A percentile compares a stretch with the other conserved stretches of the same genome.
Evolutionary conservation across 2,797 vertebrate genomes (phyloP).

Genomic region (Hydrophis major): DNA sequence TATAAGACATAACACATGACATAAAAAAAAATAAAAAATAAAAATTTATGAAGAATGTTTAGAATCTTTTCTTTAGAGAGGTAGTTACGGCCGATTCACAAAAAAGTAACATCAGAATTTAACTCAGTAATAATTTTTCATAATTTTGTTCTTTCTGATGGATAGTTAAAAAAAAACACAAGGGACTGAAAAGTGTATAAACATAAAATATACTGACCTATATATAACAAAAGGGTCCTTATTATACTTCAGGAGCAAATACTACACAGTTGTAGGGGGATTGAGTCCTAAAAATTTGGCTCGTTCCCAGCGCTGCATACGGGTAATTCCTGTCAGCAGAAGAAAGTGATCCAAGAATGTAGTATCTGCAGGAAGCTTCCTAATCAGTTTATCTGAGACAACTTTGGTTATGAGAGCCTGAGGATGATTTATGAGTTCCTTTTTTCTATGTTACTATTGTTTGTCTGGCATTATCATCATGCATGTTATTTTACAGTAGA

Average conservation of each 20-base stretch:
- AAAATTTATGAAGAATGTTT: too few relatives aligned
- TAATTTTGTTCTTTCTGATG: neutral
- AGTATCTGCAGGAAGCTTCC: neutral
- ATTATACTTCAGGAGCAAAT: slow-evolving; percentile 71
- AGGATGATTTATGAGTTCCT: neutral
- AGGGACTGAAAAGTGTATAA: neutral
- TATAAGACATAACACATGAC: too few relatives aligned
- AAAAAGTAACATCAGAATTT: neutral
- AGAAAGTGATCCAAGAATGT: neutral
- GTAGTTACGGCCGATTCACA: neutral
- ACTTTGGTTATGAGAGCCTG: neutral
- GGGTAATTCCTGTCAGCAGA: slow-evolving; percentile 78
- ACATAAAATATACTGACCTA: slow-evolving; percentile 62
- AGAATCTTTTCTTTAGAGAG: too few relatives aligned
- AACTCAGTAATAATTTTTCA: neutral
- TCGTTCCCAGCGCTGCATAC: slow-evolving; percentile 85
- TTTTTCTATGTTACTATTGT: neutral
- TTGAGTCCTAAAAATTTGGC: slow-evolving; percentile 78
- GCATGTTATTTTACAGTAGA: neutral
- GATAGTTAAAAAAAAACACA: neutral
- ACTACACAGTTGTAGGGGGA: slow-evolving; percentile 75
- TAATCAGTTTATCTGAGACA: neutral
- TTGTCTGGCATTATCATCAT: neutral
- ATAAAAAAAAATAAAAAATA: too few relatives aligned
- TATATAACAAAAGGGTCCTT: slow-evolving; percentile 68